Conservation (phyloP, 2,797 vertebrate genomes). For the Aldrovandia affinis region DNA sequence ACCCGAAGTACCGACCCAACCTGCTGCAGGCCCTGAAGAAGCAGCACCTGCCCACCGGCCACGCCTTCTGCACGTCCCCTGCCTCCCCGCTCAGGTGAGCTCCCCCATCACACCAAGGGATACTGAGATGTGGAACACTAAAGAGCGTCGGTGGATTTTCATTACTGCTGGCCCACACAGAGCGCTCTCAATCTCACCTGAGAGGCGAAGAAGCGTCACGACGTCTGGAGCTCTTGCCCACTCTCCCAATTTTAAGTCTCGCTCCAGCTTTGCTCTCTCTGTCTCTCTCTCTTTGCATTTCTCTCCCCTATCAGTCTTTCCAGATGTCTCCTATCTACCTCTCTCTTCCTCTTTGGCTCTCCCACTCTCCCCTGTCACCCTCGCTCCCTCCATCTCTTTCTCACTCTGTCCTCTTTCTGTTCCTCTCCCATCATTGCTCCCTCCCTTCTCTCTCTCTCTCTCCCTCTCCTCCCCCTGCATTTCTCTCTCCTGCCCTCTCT, state of each 20-base stretch:
- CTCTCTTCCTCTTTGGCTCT: too few species aligned
- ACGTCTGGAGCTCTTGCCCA: neutral
- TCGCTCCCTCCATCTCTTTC: too few species aligned
- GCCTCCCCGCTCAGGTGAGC: constrained; percentile 70
- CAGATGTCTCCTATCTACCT: too few species aligned
- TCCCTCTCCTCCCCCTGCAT: neutral
- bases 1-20: constrained; percentile 81
- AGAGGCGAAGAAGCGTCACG: too few species aligned
- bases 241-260: neutral
- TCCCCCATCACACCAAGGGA: constrained; percentile 25
- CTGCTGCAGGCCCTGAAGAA: constrained; percentile 81
- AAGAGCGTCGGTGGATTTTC: neutral
- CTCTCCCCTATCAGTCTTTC: too few species aligned
- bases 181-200: neutral
- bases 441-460: neutral
- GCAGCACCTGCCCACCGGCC: constrained; percentile 74
- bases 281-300: neutral
- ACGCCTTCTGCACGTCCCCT: constrained; percentile 68
- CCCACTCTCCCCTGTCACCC: too few species aligned
- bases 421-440: constrained; percentile 1
- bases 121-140: neutral
- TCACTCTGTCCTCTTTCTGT: neutral
- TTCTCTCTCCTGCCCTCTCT: neutral
- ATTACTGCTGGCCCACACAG: too few species aligned
- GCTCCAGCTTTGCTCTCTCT: neutral